Conservation (phyloP, 2,888 invertebrate species). For the Drosophila sordidula region DNA sequence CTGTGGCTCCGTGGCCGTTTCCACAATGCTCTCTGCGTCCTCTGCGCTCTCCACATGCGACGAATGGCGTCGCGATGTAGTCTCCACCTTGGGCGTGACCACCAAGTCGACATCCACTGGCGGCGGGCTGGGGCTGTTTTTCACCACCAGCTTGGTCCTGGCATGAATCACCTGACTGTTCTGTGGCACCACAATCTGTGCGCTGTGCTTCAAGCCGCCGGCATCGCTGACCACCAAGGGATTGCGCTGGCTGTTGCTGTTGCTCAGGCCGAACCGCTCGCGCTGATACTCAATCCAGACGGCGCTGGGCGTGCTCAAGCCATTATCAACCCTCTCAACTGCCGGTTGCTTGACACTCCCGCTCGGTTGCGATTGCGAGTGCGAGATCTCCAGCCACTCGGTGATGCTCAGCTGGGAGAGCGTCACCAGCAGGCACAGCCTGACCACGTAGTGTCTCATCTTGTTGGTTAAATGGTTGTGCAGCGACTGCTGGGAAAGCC, state of each 20-base stretch:
- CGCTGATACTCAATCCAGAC: constrained; percentile 83
- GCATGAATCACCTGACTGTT: constrained; percentile 60
- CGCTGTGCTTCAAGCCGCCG: constrained; percentile 66
- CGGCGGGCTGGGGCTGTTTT: constrained; percentile 23
- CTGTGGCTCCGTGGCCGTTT: constrained; percentile 38
- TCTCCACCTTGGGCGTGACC: constrained; percentile 63
- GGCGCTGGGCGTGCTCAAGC: constrained; percentile 75
- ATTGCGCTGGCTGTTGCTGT: constrained; percentile 51
- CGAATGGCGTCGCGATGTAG: constrained; percentile 65
- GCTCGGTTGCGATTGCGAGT: constrained; percentile 36
- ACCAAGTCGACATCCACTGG: constrained; percentile 33
- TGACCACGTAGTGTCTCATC: constrained; percentile 42
- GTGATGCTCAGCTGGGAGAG: constrained; percentile 23
- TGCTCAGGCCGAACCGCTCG: constrained; percentile 73
- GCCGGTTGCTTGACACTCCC: constrained; percentile 3
- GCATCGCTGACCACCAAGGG: constrained; percentile 61
- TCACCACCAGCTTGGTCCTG: constrained; percentile 60
- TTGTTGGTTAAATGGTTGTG: constrained; percentile 17
- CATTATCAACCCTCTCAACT: constrained; percentile 8
- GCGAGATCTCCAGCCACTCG: constrained; percentile 66
- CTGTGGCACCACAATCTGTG: constrained; percentile 63
- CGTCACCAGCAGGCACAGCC: constrained; percentile 35
- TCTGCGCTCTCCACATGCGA: constrained; percentile 26
- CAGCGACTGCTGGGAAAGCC: constrained; percentile 36
- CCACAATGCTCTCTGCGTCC: constrained; percentile 20